Evolutionary conservation across 1,140 invertebrate species (phyloP).

Genomic region (Ridgeia piscesae): DNA sequence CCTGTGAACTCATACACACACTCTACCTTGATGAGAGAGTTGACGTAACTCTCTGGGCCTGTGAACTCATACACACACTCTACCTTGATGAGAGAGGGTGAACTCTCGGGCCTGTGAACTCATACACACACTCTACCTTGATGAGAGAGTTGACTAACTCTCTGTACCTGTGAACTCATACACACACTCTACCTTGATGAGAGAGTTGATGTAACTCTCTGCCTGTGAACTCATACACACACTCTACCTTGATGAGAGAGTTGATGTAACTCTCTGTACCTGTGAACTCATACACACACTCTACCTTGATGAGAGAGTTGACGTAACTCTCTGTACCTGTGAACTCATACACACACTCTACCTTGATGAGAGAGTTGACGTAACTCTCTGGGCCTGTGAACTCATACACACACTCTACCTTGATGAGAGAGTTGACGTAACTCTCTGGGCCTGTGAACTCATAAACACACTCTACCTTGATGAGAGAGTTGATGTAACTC

Average conservation of each 20-base stretch:
- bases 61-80: conserved; percentile 99
- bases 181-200: conserved; percentile 95
- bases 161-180: conserved; percentile 99
- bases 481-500: conserved; percentile 93
- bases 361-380: conserved; percentile 90
- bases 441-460: no score
- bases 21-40: conserved; percentile 80
- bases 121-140: conserved; percentile 61
- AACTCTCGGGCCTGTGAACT: no score
- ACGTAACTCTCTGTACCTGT: no score
- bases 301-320: conserved; percentile 93
- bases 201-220: conserved; percentile 38
- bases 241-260: conserved; percentile 77
- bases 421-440: conserved; percentile 79
- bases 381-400: conserved; percentile 99
- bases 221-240: neutral
- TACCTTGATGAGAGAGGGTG: conserved; percentile 87
- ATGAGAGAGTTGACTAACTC: conserved; percentile 96
- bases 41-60: conserved; percentile 98
- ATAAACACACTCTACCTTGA: conserved; percentile 65
- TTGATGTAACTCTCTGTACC: conserved; percentile 99
- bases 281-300: conserved; percentile 98
- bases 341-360: neutral
- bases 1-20: neutral
- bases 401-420: conserved; percentile 97